These are phyloP conservation scores for Leptinotarsa texana DNA, from an alignment of 1,140 invertebrate species.

Conservation along the genomic window DNA sequence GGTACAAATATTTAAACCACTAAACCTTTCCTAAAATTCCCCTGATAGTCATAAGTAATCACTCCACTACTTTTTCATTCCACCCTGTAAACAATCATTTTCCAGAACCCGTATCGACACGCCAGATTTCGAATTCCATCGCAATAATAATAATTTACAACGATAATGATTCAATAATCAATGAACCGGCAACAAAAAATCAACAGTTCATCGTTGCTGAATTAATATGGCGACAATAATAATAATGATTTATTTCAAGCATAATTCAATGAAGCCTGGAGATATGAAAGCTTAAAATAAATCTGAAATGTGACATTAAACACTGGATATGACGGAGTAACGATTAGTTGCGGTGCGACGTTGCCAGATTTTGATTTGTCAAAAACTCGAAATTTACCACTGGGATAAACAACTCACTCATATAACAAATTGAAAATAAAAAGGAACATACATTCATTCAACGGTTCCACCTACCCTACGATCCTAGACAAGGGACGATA, in stretches of 20 bases:
- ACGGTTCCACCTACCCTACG: too few species aligned
- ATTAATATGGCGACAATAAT: slow-evolving; percentile 17
- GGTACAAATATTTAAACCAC: too few species aligned
- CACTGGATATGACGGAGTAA: slow-evolving; percentile 25
- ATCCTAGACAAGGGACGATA: too few species aligned
- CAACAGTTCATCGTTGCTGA: slow-evolving; percentile 17
- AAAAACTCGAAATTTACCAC: not conserved
- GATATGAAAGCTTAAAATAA: slow-evolving; percentile 26
- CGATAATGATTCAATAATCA: slow-evolving; percentile 3
- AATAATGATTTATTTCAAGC: slow-evolving; percentile 23
- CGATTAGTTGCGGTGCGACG: slow-evolving; percentile 22
- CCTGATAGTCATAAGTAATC: too few species aligned
- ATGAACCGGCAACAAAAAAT: not conserved
- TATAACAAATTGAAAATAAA: not conserved
- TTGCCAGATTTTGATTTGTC: slow-evolving; percentile 11
- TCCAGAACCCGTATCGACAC: not conserved
- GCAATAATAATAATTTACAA: slow-evolving; percentile 4
- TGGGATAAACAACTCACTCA: not conserved
- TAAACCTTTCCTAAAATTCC: too few species aligned
- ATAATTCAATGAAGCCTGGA: slow-evolving; percentile 15
- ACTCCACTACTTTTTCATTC: not conserved
- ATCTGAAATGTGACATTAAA: slow-evolving; percentile 28
- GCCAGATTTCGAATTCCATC: not conserved
- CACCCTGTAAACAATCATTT: not conserved
- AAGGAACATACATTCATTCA: too few species aligned